Evolutionary conservation across 1,140 invertebrate species (phyloP), one percentile per base, ranked within the genome.

Genomic region (Tetragnatha versicolor): DNA sequence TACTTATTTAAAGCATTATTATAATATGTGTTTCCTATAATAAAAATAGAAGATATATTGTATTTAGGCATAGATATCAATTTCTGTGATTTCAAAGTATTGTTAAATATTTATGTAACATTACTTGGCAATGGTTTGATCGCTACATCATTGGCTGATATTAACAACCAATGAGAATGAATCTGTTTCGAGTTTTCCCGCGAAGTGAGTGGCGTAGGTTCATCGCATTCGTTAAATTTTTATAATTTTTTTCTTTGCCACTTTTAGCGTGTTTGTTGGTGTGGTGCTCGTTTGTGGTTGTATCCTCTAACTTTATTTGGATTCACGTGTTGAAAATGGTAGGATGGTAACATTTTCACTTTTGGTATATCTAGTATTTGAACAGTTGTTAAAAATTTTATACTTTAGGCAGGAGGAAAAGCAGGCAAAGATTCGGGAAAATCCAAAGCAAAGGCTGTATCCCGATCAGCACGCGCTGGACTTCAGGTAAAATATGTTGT

Each of bases 341-440:
- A n/a, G n/a, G n/a, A n/a, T n/a, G n/a, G n/a, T 63, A 39, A 20
- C 17, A n/a, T n/a, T n/a, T n/a, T n/a, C n/a, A n/a, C n/a, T n/a
- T n/a, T n/a, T n/a, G n/a, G n/a, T n/a, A n/a, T n/a, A n/a, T n/a
- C n/a, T n/a, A n/a, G n/a, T n/a, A n/a, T n/a, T n/a, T n/a, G n/a
- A n/a, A n/a, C n/a, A n/a, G n/a, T n/a, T n/a, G n/a, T n/a, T n/a
- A n/a, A n/a, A n/a, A n/a, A 42, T 49, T 72, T 29, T 55, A 4
- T 63, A 1, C 31, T 45, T 73, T 81, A 87, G 97, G 96, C 96
- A 91, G 97, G 96, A 85, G 97, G 97, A 85, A 99, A 99, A 93
- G 97, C 97, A 88, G 97, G 97, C 84, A 99, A 99, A 90, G 97
- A 99, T 90, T 98, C 96, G 61, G 98, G 98, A 84, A 99, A 99